Base-by-base conservation (phyloP, 2,797 vertebrate genomes). In the Rhyacichthys aspro region DNA sequence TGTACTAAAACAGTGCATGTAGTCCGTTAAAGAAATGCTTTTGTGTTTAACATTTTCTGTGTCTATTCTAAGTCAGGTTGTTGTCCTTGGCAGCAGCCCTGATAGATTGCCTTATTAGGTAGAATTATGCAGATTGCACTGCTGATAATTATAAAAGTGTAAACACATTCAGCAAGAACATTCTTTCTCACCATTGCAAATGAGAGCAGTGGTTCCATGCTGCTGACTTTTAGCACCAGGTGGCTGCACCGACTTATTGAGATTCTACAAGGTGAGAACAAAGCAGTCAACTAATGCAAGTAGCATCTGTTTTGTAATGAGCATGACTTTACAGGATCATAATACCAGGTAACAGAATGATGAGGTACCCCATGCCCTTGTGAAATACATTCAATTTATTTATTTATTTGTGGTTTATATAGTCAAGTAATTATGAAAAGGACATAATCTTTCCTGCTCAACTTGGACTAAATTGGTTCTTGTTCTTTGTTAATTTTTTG, bases 91-190 rank as follows among this genome's bases (percentile, higher is more conserved):
- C 72, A 72, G 61, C 58, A 56, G 70, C 58, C 69, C 81, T 89
- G 81, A 86, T 85, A 83, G 69, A 86, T 85, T 84, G 75, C 71
- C 73, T 86, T 86, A 83, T 86, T 86, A 85, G 75, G 64, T 55
- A 55, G 74, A 85, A 87, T 90, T 90, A 89, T 89, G 86, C 79
- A 88, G 78, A 89, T 89, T 83, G 72, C 56, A 49, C 61, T 74
- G 67, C 63, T 78, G 76, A 83, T 90, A 77, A 88, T 88, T 82
- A 84, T 85, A 74, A 78, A 81, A 77, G 71, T 85, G 78, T 86
- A 86, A 89, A 86, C 77, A 89, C 74, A 79, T 86, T 82, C 72
- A 62, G 75, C 70, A 72, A 71, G 72, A 88, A 70, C 63, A 67
- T 63, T 81, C 58, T 77, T 74, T 87, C 86, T 84, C 76, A 79